Percentiles rank a stretch among this genome's conserved stretches.
phyloP scores from a whole-genome alignment of 2,888 invertebrate species.

The Tenodera sinensis region DNA sequence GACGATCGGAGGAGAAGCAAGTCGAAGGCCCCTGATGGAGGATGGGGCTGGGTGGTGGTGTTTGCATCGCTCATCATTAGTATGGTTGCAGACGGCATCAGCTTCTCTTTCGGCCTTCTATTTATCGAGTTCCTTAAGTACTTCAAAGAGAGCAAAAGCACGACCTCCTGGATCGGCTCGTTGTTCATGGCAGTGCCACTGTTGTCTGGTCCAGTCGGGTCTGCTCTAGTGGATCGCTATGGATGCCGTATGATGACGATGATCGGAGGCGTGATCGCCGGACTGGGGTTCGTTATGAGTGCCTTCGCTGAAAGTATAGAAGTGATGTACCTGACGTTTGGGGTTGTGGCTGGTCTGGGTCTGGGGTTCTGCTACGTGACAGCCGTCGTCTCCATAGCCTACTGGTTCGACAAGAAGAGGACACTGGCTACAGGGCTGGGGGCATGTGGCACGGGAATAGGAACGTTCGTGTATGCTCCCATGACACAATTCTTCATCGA shows the following conservation, averaged over 20 bases:
- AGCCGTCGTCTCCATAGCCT: conserved; percentile 86
- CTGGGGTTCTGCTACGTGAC: conserved; percentile 83
- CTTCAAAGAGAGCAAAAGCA: conserved; percentile 76
- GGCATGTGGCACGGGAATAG: conserved; percentile 85
- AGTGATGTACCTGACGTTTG: conserved; percentile 80
- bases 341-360: conserved; percentile 78
- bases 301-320: conserved; percentile 64
- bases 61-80: conserved; percentile 80
- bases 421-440: conserved; percentile 83
- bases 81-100: conserved; percentile 88
- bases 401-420: conserved; percentile 87
- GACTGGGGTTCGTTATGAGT: conserved; percentile 71
- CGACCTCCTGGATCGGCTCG: conserved; percentile 87
- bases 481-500: conserved; percentile 75
- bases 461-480: conserved; percentile 84
- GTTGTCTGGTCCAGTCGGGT: conserved; percentile 61
- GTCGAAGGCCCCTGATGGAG: conserved; percentile 71
- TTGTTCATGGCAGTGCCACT: conserved; percentile 82
- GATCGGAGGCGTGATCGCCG: conserved; percentile 43
- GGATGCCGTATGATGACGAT: conserved; percentile 59
- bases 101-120: conserved; percentile 87
- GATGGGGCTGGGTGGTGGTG: conserved; percentile 87
- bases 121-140: conserved; percentile 78
- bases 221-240: conserved; percentile 78
- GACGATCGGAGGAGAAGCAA: conserved; percentile 41